Evolutionary conservation across 2,888 invertebrate species (phyloP).

Genomic region (Drosophila monieri): DNA sequence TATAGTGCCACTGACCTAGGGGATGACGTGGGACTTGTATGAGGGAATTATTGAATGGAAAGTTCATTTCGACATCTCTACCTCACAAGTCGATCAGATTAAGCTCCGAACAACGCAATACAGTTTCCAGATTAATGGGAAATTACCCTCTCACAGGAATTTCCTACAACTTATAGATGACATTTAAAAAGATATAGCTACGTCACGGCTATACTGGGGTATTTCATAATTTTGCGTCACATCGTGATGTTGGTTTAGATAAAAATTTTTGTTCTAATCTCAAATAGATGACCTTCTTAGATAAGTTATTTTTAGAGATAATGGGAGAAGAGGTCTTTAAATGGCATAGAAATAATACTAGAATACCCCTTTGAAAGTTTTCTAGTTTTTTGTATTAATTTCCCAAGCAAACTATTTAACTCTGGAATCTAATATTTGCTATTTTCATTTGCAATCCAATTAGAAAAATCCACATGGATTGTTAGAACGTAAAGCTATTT

Average conservation of each 20-base stretch:
- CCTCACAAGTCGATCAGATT: constrained; percentile 31
- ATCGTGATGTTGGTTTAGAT: constrained; percentile 20
- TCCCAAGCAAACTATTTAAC: background rate
- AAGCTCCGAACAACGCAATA: constrained; percentile 22
- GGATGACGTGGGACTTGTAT: constrained; percentile 33
- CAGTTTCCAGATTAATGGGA: background rate
- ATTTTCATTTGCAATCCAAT: constrained; percentile 3
- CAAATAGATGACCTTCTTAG: constrained; percentile 1
- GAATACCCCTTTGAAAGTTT: too few species aligned
- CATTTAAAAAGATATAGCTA: constrained; percentile 22
- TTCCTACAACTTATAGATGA: background rate
- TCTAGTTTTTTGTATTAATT: background rate
- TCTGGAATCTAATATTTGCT: background rate
- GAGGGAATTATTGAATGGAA: constrained; percentile 43
- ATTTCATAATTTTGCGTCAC: constrained; percentile 39
- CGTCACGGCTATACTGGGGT: constrained; percentile 7
- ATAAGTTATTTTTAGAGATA: constrained; percentile 25
- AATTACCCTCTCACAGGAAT: constrained; percentile 8
- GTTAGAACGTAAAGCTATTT: constrained; percentile 19
- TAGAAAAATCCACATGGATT: constrained; percentile 10
- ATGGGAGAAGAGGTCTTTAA: background rate
- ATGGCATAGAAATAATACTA: background rate
- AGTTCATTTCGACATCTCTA: constrained; percentile 1
- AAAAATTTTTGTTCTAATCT: constrained; percentile 20
- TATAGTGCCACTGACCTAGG: constrained; percentile 53